phyloP scores from a whole-genome alignment of 1,140 invertebrate species.

The Archegozetes longisetosus region DNA sequence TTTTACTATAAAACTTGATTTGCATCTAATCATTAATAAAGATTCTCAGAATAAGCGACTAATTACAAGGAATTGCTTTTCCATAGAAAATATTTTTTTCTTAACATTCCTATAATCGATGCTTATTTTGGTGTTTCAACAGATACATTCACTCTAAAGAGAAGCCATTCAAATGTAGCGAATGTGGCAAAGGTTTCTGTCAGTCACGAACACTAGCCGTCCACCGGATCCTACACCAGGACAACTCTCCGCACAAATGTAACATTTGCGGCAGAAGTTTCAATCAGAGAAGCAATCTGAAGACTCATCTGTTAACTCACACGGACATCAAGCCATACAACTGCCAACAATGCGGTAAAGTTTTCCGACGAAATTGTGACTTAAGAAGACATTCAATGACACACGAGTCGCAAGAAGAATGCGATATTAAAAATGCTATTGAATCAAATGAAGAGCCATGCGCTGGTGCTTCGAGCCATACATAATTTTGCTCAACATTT shows the following conservation, averaged over 20 bases:
- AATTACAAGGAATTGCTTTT: background rate
- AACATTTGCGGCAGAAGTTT: slow-evolving; percentile 58
- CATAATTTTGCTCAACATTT: too few species aligned
- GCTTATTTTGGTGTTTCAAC: slow-evolving; percentile 20
- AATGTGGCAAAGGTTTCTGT: slow-evolving; percentile 93
- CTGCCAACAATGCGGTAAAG: slow-evolving; percentile 30
- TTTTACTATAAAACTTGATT: too few species aligned
- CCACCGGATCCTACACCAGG: slow-evolving; percentile 77
- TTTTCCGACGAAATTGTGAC: slow-evolving; percentile 26
- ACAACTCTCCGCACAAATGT: slow-evolving; percentile 73
- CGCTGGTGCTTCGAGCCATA: too few species aligned
- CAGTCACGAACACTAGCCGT: slow-evolving; percentile 84
- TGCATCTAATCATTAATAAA: too few species aligned
- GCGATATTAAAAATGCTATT: too few species aligned
- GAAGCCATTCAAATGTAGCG: slow-evolving; percentile 87
- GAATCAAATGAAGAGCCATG: too few species aligned
- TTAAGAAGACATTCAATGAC: slow-evolving; percentile 55
- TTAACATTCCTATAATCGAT: background rate
- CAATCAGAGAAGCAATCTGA: slow-evolving; percentile 72
- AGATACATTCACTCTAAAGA: slow-evolving; percentile 95
- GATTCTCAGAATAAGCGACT: too few species aligned
- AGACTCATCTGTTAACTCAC: slow-evolving; percentile 79
- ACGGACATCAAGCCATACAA: slow-evolving; percentile 73
- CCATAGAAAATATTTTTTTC: background rate
- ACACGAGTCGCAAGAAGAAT: too few species aligned